Percentiles rank a stretch among this genome's conserved stretches.
These are phyloP conservation scores for Uria lomvia DNA, from an alignment of 2,113 vertebrate genomes.

Conservation along the genomic window DNA sequence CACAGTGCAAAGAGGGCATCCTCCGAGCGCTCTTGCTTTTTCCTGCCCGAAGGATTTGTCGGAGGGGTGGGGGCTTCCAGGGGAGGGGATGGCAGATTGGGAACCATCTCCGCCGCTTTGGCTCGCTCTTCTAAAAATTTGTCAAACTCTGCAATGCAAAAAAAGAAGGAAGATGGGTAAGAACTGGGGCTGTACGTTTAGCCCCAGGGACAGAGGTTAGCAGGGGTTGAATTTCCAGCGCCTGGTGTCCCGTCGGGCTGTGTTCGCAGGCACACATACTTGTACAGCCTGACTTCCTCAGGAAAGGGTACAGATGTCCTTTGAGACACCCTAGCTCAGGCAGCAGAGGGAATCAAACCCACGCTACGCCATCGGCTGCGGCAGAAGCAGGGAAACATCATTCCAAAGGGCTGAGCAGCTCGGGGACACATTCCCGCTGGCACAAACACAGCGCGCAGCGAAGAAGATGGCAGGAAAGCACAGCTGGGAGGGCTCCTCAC, in stretches of 20 bases:
- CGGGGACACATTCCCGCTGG: background rate
- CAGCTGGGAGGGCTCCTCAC: background rate
- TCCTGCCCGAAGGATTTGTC: constrained; percentile 72
- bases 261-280: background rate
- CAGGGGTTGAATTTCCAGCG: background rate
- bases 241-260: background rate
- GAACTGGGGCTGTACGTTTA: background rate
- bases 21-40: constrained; percentile 85
- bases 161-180: background rate
- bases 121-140: constrained; percentile 97
- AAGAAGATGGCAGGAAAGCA: background rate
- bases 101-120: constrained; percentile 91
- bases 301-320: background rate
- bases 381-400: constrained; percentile 20
- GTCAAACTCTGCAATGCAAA: constrained; percentile 88
- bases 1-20: constrained; percentile 90
- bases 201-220: background rate
- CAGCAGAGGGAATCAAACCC: constrained; percentile 24
- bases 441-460: background rate
- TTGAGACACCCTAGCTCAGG: background rate
- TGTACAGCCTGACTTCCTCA: background rate
- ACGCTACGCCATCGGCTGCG: background rate
- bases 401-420: constrained; percentile 42
- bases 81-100: constrained; percentile 85
- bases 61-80: constrained; percentile 73